phyloP scores from a whole-genome alignment of 2,888 invertebrate genomes.

The Limnephilus rhombicus region DNA sequence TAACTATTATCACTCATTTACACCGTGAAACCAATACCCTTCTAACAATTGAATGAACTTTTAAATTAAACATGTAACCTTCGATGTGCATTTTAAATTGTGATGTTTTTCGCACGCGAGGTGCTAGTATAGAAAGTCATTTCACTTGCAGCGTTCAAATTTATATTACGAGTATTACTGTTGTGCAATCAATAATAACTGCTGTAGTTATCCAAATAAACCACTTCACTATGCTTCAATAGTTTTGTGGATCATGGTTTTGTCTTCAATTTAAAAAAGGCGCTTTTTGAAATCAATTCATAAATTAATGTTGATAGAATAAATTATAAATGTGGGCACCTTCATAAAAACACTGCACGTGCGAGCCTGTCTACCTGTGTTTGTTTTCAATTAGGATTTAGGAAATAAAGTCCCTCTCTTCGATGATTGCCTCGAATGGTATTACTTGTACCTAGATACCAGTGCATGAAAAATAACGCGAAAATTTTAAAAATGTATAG shows the following conservation, averaged over 20 bases:
- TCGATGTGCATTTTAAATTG: constrained; percentile 3
- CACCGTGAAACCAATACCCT: not conserved
- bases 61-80: not conserved
- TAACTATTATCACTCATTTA: not conserved
- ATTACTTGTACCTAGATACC: not conserved
- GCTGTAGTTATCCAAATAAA: constrained; percentile 35
- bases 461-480: too few species aligned
- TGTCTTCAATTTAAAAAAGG: not conserved
- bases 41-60: constrained; percentile 15
- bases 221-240: not conserved
- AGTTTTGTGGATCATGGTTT: not conserved
- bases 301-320: not conserved
- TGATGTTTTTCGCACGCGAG: constrained; percentile 31
- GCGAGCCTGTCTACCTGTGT: not conserved
- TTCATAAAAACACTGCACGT: not conserved
- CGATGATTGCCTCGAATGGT: not conserved
- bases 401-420: not conserved
- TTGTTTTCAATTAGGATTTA: not conserved
- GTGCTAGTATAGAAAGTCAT: constrained; percentile 50
- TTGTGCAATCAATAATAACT: constrained; percentile 51
- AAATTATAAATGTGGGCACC: not conserved
- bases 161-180: constrained; percentile 22
- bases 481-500: too few species aligned
- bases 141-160: constrained; percentile 42
- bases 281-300: not conserved